Evolutionary conservation across 2,113 vertebrate species (phyloP).

Genomic region (Hydropotes inermis): DNA sequence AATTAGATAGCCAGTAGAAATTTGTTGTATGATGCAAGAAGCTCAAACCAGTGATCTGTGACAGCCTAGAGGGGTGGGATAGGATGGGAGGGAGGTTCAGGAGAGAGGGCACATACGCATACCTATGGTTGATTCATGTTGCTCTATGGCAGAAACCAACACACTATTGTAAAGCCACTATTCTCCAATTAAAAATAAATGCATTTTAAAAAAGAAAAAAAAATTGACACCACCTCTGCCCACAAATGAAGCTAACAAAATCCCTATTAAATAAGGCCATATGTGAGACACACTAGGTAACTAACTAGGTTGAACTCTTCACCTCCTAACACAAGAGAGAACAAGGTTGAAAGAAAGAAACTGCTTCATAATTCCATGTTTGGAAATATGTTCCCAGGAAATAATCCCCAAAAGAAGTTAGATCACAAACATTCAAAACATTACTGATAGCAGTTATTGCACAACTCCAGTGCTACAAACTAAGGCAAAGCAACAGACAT

Average conservation of each 20-base stretch:
- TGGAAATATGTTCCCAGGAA: slow-evolving; percentile 9
- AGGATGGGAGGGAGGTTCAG: background rate
- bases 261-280: background rate
- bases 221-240: background rate
- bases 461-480: slow-evolving; percentile 17
- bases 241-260: slow-evolving; percentile 44
- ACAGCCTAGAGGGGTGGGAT: background rate
- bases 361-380: background rate
- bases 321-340: background rate
- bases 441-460: background rate
- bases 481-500: background rate
- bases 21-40: background rate
- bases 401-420: background rate
- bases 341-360: slow-evolving; percentile 25
- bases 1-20: background rate
- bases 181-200: background rate
- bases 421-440: slow-evolving; percentile 12
- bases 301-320: slow-evolving; percentile 14
- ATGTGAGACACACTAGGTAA: background rate
- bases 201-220: background rate
- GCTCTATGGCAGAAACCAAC: background rate
- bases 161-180: background rate
- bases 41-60: background rate
- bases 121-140: background rate
- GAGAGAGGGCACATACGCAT: background rate